phyloP scores from a whole-genome alignment of 2,797 vertebrate genomes.

The Fistularia commersonii region DNA sequence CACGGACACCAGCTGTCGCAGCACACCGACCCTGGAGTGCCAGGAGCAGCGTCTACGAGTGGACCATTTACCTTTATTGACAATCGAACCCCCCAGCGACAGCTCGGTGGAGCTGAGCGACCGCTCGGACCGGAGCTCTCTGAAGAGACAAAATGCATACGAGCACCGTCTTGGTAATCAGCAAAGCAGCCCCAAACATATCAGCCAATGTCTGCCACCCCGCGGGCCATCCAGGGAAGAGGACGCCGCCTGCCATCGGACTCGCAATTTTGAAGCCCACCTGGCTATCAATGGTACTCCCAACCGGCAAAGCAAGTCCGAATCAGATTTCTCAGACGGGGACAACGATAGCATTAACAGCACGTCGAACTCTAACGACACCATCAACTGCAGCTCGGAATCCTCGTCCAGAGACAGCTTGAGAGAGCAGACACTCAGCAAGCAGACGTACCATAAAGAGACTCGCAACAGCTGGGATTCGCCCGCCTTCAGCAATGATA shows the following conservation, averaged over 20 bases:
- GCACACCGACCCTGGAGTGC: constrained; percentile 87
- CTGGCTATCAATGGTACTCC: constrained; percentile 90
- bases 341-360: constrained; percentile 98
- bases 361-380: constrained; percentile 98
- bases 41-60: constrained; percentile 85
- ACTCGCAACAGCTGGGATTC: constrained; percentile 98
- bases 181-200: constrained; percentile 88
- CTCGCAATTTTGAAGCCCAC: constrained; percentile 86
- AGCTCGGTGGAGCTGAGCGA: constrained; percentile 90
- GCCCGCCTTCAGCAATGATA: constrained; percentile 94
- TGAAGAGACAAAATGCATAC: constrained; percentile 81
- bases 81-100: constrained; percentile 91
- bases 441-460: constrained; percentile 98
- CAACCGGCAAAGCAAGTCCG: constrained; percentile 92
- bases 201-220: constrained; percentile 79
- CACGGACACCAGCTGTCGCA: constrained; percentile 89
- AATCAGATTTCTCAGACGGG: constrained; percentile 95
- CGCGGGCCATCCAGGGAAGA: constrained; percentile 81
- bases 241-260: constrained; percentile 83
- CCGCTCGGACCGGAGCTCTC: constrained; percentile 82
- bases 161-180: constrained; percentile 72
- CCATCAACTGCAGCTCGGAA: constrained; percentile 97
- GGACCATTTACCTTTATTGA: constrained; percentile 88
- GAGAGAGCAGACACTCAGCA: constrained; percentile 92
- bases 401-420: constrained; percentile 92